Evolutionary conservation across 2,797 vertebrate genomes (phyloP).

Genomic region (Sebastes trivittatus): DNA sequence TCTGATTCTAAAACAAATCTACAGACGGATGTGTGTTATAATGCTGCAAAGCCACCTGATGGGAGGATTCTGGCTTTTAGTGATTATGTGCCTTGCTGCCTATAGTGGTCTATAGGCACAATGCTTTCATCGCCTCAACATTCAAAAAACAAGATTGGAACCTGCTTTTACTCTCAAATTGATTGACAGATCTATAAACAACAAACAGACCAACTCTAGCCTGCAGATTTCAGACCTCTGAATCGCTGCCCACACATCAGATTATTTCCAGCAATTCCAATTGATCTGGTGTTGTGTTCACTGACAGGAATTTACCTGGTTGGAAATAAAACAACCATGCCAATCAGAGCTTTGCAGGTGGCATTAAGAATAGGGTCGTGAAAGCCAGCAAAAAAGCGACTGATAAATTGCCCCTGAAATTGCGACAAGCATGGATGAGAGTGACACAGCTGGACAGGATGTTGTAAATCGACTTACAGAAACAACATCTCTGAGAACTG

Average conservation of each 20-base stretch:
- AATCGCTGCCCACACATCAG: neutral
- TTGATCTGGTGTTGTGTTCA: neutral
- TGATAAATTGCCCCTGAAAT: neutral
- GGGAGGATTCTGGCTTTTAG: neutral
- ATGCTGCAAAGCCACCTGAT: neutral
- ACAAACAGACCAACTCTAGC: neutral
- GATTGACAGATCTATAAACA: neutral
- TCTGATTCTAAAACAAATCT: neutral
- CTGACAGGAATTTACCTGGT: neutral
- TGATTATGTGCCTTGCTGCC: neutral
- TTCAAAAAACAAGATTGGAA: neutral
- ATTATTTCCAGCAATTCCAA: neutral
- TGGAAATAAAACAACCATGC: neutral
- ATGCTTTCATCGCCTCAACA: neutral
- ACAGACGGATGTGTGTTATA: neutral
- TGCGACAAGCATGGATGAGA: neutral
- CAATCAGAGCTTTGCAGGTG: neutral
- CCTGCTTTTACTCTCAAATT: neutral
- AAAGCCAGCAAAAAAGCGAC: neutral
- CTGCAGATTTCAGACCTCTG: neutral
- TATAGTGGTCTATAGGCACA: neutral
- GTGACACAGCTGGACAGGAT: neutral
- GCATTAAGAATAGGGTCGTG: neutral
- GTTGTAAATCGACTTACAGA: too few relatives aligned
- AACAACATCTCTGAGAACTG: accelerated